These are phyloP conservation scores for Cottoperca gobio DNA, from an alignment of 2,797 vertebrate species.

Conservation along the genomic window DNA sequence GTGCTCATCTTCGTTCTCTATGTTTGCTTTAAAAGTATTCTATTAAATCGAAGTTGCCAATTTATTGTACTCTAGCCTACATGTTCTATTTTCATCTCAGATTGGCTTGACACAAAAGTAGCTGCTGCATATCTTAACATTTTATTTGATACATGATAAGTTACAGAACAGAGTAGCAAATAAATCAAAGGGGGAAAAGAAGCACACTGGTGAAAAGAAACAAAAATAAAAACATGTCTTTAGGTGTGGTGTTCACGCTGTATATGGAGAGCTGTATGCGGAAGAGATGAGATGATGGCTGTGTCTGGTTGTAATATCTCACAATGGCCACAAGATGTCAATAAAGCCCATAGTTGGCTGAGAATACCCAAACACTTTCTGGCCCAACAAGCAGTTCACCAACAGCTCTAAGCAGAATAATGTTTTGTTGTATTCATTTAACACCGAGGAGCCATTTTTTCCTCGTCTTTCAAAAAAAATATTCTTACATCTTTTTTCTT, in stretches of 20 bases:
- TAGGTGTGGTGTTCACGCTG: background rate
- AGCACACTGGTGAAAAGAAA: background rate
- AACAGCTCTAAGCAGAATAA: background rate
- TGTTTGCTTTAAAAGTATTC: no score
- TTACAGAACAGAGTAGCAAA: no score
- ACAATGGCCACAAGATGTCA: slow-evolving; percentile 53
- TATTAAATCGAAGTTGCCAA: no score
- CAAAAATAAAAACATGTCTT: background rate
- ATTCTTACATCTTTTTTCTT: background rate
- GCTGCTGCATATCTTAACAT: background rate
- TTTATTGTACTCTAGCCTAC: no score
- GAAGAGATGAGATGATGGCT: background rate
- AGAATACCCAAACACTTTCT: background rate
- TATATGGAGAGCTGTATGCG: background rate
- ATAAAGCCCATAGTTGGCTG: slow-evolving; percentile 23
- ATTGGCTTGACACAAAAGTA: background rate
- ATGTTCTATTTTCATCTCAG: no score
- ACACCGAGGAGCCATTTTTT: background rate
- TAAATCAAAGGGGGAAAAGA: background rate
- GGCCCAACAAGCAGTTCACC: background rate
- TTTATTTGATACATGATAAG: background rate
- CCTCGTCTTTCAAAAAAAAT: background rate
- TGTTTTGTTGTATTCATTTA: background rate
- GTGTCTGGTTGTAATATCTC: background rate
- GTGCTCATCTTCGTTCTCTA: no score